Evolutionary conservation across 2,888 invertebrate species (phyloP).

Genomic region (Artemia sinica): DNA sequence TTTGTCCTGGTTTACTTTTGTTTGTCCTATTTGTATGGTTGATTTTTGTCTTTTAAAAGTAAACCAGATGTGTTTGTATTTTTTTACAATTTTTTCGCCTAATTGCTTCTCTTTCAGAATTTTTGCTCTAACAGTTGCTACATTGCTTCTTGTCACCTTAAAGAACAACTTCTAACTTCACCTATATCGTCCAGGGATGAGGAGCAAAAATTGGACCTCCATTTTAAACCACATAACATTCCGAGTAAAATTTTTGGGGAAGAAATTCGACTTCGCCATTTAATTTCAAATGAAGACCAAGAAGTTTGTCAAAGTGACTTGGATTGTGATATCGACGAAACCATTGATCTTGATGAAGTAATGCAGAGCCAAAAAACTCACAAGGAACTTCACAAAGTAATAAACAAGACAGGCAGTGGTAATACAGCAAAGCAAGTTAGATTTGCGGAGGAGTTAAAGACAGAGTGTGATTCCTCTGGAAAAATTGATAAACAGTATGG

Average conservation of each 20-base stretch:
- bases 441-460: no score
- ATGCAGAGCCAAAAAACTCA: background rate
- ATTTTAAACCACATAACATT: background rate
- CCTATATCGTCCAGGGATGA: constrained; percentile 65
- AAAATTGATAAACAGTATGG: no score
- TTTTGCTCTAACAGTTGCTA: constrained; percentile 70
- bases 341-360: background rate
- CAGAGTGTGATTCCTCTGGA: no score
- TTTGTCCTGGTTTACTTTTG: no score
- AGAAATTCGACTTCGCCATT: background rate
- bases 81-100: background rate
- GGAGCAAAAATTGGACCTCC: constrained; percentile 35
- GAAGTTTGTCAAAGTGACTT: no score
- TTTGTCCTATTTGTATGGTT: no score
- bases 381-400: background rate
- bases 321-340: no score
- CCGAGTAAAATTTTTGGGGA: constrained; percentile 8
- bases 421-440: no score
- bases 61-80: no score
- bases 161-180: constrained; percentile 58
- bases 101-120: constrained; percentile 37
- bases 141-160: constrained; percentile 55
- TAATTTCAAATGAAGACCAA: no score
- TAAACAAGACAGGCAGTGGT: no score
- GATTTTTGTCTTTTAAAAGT: no score